These are phyloP conservation scores for Seladonia tumulorum DNA, from an alignment of 2,888 invertebrate genomes.

Conservation along the genomic window DNA sequence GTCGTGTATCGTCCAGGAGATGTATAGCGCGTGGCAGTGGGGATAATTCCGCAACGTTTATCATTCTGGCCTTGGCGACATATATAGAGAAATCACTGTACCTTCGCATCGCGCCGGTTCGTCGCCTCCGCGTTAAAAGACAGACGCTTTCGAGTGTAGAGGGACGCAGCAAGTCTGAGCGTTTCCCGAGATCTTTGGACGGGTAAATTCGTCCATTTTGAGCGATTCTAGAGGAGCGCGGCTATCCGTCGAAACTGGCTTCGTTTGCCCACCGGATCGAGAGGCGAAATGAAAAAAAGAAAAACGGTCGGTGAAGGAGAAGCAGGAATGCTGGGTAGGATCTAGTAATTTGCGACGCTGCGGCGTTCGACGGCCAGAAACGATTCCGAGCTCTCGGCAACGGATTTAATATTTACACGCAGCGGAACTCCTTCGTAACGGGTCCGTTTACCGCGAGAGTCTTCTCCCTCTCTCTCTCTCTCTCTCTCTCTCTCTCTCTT, in stretches of 20 bases:
- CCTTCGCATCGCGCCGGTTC: background rate
- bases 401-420: slow-evolving; percentile 61
- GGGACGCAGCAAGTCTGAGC: background rate
- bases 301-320: background rate
- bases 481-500: background rate
- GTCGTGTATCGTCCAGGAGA: no score
- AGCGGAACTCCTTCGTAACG: background rate
- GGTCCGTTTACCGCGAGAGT: slow-evolving; percentile 5
- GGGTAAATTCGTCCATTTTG: background rate
- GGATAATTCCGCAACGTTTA: no score
- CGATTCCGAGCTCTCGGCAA: slow-evolving; percentile 29
- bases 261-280: background rate
- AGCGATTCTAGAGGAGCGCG: background rate
- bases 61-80: no score
- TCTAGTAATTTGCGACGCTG: slow-evolving; percentile 6
- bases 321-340: background rate
- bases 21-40: no score
- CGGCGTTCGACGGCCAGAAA: slow-evolving; percentile 1
- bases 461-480: slow-evolving; percentile 11
- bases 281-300: background rate
- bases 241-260: background rate
- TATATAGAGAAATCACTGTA: no score
- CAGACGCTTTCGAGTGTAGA: background rate
- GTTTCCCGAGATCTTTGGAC: background rate
- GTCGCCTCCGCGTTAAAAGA: background rate